A percentile compares a stretch with the other conserved stretches of the same genome.
These are phyloP conservation scores for Drosophila oshimai DNA, from an alignment of 1,140 invertebrate species.

Conservation along the genomic window DNA sequence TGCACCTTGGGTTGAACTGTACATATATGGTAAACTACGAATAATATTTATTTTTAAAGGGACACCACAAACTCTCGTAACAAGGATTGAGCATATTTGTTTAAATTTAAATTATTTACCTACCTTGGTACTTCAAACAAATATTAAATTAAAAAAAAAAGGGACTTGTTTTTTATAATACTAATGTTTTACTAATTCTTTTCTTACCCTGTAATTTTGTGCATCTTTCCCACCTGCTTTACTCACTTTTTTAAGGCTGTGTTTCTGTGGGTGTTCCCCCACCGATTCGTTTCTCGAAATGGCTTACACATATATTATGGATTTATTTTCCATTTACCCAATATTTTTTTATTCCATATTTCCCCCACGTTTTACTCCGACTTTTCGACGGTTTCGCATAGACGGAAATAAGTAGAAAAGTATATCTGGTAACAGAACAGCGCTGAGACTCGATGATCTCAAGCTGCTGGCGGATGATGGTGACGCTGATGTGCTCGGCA, in stretches of 20 bases:
- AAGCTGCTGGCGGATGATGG: conserved; percentile 12
- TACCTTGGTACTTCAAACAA: no score
- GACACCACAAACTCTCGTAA: neutral
- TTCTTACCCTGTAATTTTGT: no score
- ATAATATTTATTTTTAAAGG: neutral
- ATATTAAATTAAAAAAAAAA: no score
- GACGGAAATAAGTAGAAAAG: conserved; percentile 9
- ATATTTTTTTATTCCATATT: neutral
- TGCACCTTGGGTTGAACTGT: conserved; percentile 20
- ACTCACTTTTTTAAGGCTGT: no score
- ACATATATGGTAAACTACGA: neutral
- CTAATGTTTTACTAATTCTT: no score
- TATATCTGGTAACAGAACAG: conserved; percentile 21
- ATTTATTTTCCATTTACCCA: neutral
- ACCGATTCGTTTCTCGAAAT: no score
- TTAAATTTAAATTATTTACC: no score
- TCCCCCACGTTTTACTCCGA: neutral
- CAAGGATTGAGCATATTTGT: no score
- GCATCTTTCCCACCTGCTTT: no score
- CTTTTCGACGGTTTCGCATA: conserved; percentile 4
- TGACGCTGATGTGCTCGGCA: conserved; percentile 6
- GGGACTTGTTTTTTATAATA: no score
- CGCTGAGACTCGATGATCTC: neutral
- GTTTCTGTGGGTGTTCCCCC: no score
- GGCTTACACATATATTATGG: neutral